Evolutionary conservation across 1,140 invertebrate species (phyloP).

Genomic region (Trachelipus rathkii): DNA sequence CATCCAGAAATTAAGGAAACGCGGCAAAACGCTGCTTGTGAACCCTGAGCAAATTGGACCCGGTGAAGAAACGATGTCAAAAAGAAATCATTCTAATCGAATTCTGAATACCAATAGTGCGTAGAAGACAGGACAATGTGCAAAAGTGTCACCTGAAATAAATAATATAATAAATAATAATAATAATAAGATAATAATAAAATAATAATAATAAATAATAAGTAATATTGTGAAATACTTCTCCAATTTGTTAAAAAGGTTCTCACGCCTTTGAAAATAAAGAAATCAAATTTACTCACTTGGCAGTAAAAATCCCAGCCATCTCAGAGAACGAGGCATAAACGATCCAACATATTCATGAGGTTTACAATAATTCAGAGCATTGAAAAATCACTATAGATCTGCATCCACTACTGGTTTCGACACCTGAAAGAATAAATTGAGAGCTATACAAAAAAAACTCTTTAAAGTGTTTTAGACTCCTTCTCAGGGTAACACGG

Average conservation of each 20-base stretch:
- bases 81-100: constrained; percentile 96
- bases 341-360: constrained; percentile 89
- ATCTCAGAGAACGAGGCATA: constrained; percentile 87
- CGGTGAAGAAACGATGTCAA: constrained; percentile 93
- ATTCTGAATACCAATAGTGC: constrained; percentile 97
- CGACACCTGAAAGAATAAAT: constrained; percentile 61
- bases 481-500: no score
- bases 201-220: no score
- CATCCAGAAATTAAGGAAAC: constrained; percentile 95
- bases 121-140: constrained; percentile 88
- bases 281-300: constrained; percentile 54
- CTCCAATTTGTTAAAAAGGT: no score
- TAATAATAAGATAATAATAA: constrained; percentile 6
- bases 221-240: no score
- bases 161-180: background rate
- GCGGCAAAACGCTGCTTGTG: constrained; percentile 79
- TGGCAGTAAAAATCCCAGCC: constrained; percentile 94
- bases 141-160: constrained; percentile 66
- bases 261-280: no score
- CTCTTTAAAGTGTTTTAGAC: no score
- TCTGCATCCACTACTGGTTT: constrained; percentile 88
- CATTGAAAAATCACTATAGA: constrained; percentile 83
- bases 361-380: constrained; percentile 85
- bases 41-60: constrained; percentile 73
- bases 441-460: background rate